Percentiles rank a stretch among this genome's conserved stretches.
Evolutionary conservation across 1,140 invertebrate genomes (phyloP).

Genomic region (Temnothorax longispinosus): DNA sequence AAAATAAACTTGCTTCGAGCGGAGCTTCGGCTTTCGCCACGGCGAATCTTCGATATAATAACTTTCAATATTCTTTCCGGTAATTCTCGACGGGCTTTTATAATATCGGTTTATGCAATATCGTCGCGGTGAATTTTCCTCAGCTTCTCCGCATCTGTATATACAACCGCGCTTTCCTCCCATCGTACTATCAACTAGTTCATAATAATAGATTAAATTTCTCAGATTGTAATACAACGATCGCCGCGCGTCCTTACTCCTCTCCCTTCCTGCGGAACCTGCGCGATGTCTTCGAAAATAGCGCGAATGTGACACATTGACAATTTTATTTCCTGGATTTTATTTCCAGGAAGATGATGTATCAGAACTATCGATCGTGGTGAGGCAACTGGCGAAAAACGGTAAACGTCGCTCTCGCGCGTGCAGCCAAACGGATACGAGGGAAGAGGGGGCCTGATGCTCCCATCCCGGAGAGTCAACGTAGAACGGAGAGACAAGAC

Average conservation of each 20-base stretch:
- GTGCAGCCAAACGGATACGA: not conserved
- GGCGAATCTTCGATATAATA: constrained; percentile 13
- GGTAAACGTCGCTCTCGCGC: not conserved
- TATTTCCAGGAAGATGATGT: constrained; percentile 23
- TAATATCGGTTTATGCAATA: constrained; percentile 39
- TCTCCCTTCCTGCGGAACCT: not conserved
- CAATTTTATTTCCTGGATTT: constrained; percentile 47
- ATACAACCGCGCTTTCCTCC: not conserved
- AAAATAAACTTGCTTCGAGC: constrained; percentile 14
- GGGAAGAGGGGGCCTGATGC: not conserved
- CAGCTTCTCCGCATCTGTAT: not conserved
- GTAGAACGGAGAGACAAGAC: not conserved
- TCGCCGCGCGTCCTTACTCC: not conserved
- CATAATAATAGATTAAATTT: constrained; percentile 18
- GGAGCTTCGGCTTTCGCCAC: constrained; percentile 1
- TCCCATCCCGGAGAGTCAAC: not conserved
- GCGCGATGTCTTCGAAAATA: not conserved
- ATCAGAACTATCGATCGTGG: constrained; percentile 40
- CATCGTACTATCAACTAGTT: not conserved
- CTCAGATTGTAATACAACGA: not conserved
- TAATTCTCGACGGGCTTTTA: constrained; percentile 45
- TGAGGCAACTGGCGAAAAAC: constrained; percentile 29
- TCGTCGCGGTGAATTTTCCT: not conserved
- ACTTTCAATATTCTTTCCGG: constrained; percentile 28
- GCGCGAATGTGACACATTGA: constrained; percentile 21